A percentile compares a stretch with the other conserved stretches of the same genome.
Conservation (phyloP, 2,797 vertebrate genomes). For the Leucoraja ocellata region DNA sequence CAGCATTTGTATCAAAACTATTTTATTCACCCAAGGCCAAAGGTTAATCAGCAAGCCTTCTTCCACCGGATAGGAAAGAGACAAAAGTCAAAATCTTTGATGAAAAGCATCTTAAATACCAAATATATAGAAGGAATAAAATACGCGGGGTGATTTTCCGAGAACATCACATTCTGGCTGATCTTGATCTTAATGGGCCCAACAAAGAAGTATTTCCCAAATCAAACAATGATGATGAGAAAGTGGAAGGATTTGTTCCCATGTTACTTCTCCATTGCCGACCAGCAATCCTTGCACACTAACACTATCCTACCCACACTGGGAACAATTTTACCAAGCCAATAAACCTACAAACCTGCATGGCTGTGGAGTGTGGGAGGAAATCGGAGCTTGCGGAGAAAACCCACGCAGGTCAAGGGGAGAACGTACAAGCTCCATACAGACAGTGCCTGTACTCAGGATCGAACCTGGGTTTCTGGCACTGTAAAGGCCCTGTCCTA, state of each 20-base stretch:
- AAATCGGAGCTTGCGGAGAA: no score
- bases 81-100: background rate
- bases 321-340: no score
- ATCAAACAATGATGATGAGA: background rate
- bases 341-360: no score
- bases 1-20: background rate
- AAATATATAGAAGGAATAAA: background rate
- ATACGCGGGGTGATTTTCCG: background rate
- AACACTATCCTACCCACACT: no score
- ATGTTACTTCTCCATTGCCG: background rate
- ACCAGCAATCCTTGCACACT: no score
- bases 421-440: no score
- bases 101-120: background rate
- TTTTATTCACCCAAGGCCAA: background rate
- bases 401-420: no score
- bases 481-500: no score
- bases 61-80: background rate
- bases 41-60: background rate
- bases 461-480: no score
- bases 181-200: background rate
- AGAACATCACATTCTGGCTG: background rate
- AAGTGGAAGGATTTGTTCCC: background rate
- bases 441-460: no score
- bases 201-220: background rate
- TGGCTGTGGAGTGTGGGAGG: no score